These are phyloP conservation scores for Mastigias papua DNA, from an alignment of 30 jellyfish, hydroid and myxozoan genomes.

Conservation along the genomic window DNA sequence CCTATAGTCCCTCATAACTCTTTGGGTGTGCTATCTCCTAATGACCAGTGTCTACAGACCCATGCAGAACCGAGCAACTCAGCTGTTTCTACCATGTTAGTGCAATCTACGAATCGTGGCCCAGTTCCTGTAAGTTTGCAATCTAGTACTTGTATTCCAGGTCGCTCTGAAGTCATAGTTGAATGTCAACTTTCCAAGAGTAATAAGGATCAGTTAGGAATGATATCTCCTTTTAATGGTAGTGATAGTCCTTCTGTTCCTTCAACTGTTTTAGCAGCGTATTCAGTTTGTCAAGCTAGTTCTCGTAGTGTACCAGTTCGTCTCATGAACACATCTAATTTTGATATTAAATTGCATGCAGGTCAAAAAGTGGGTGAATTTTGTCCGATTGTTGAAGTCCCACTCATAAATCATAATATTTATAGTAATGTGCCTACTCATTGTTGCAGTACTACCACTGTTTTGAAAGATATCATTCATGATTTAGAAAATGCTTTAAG, in stretches of 20 bases:
- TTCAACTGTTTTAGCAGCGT: conserved; percentile 14
- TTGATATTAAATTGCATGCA: conserved; percentile 28
- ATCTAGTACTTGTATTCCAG: conserved; percentile 22
- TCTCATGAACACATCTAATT: conserved; percentile 20
- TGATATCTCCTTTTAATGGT: conserved; percentile 9
- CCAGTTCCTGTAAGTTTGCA: conserved; percentile 45
- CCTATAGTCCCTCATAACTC: conserved; percentile 1
- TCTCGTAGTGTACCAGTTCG: conserved; percentile 27
- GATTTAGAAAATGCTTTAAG: not conserved
- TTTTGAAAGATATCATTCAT: not conserved
- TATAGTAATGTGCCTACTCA: not conserved
- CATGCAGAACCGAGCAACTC: not conserved
- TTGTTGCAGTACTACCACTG: conserved; percentile 4
- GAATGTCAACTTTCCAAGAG: conserved; percentile 12
- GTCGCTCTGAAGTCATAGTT: conserved; percentile 27
- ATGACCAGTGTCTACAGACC: not conserved
- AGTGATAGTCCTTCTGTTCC: not conserved
- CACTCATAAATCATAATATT: not conserved
- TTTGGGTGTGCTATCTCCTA: not conserved
- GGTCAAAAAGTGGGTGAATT: conserved; percentile 30
- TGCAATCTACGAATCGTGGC: conserved; percentile 30
- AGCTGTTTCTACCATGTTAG: conserved; percentile 13
- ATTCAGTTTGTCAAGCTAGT: conserved; percentile 37
- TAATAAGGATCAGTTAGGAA: conserved; percentile 21
- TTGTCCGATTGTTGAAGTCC: conserved; percentile 30